Conservation (phyloP, 2,888 invertebrate species). For the Troides helena region DNA sequence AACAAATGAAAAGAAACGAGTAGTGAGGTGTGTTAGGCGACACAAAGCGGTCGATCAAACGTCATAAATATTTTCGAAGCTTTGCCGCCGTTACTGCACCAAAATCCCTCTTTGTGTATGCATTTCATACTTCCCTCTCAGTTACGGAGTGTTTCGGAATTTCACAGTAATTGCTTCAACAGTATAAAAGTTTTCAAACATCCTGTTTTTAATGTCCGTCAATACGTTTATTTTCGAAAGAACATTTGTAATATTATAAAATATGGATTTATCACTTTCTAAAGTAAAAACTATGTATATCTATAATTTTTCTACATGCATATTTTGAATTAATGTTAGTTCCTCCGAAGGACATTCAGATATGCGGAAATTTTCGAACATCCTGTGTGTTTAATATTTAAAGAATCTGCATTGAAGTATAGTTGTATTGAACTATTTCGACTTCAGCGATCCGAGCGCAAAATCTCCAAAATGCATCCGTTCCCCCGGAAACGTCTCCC, state of each 20-base stretch:
- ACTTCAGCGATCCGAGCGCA: slow-evolving; percentile 54
- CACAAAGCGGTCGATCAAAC: slow-evolving; percentile 72
- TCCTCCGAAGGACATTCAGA: background rate
- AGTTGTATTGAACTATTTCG: slow-evolving; percentile 60
- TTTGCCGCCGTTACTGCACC: slow-evolving; percentile 50
- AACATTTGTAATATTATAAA: background rate
- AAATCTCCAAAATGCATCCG: slow-evolving; percentile 74
- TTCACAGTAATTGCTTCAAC: background rate
- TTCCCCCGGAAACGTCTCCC: slow-evolving; percentile 63
- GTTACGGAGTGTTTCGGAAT: slow-evolving; percentile 46
- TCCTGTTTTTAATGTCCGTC: background rate
- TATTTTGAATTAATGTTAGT: background rate
- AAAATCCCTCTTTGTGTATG: slow-evolving; percentile 65
- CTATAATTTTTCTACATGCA: background rate
- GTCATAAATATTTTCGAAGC: slow-evolving; percentile 74
- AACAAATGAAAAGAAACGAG: slow-evolving; percentile 28
- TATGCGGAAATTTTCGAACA: slow-evolving; percentile 30
- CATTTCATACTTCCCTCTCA: slow-evolving; percentile 46
- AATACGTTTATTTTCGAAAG: background rate
- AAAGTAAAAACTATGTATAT: background rate
- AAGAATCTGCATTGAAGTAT: slow-evolving; percentile 39
- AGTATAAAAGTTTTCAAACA: background rate
- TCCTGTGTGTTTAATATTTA: slow-evolving; percentile 56
- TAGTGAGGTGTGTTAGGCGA: slow-evolving; percentile 42
- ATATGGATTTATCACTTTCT: background rate